Evolutionary conservation across 2,888 invertebrate genomes (phyloP).

Genomic region (Ophion slaviceki): DNA sequence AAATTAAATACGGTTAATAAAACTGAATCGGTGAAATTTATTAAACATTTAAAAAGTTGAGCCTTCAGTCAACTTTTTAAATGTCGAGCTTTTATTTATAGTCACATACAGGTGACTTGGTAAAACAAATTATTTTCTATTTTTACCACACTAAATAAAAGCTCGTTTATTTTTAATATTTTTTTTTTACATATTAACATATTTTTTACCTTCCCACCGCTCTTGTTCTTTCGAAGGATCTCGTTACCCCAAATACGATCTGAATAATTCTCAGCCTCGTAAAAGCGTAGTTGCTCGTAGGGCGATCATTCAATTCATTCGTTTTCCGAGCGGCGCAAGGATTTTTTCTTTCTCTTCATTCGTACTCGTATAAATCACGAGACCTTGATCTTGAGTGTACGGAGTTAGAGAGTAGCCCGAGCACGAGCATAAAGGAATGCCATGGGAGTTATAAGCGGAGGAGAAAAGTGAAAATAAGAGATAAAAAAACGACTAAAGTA

Average conservation of each 20-base stretch:
- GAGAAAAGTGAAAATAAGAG: slow-evolving; percentile 52
- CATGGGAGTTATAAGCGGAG: slow-evolving; percentile 20
- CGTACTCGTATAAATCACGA: slow-evolving; percentile 3
- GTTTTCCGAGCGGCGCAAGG: neutral
- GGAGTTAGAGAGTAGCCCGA: slow-evolving; percentile 28
- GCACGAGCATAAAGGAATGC: slow-evolving; percentile 36
- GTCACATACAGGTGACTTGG: no score
- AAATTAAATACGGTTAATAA: no score
- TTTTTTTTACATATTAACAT: no score
- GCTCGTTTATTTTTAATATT: no score
- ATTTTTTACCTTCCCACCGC: neutral
- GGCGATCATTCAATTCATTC: neutral
- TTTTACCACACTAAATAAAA: no score
- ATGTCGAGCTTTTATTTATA: no score
- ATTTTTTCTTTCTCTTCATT: neutral
- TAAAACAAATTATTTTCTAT: no score
- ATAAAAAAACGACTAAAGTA: slow-evolving; percentile 13
- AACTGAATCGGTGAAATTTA: no score
- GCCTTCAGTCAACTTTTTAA: no score
- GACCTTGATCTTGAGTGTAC: slow-evolving; percentile 52
- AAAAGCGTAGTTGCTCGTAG: neutral
- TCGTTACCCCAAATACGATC: neutral
- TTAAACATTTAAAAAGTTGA: no score
- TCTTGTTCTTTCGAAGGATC: neutral
- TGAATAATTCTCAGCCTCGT: neutral